Evolutionary conservation across 23 tunicate genomes (phyloP), one percentile per base, ranked within the genome.

Genomic region (Clavelina lepadiformis): DNA sequence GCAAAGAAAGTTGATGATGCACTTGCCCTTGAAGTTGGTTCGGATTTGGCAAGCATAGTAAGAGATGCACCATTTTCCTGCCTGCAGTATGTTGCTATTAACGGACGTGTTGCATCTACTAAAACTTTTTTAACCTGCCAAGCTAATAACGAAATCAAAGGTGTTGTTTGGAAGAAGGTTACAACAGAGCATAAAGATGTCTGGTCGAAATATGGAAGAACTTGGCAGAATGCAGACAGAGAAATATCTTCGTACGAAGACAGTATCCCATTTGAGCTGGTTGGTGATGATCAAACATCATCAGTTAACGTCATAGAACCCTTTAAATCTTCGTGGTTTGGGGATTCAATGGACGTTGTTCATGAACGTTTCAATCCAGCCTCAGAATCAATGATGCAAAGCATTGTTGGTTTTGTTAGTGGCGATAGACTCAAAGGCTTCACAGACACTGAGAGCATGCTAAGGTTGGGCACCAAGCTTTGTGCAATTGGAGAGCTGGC

Each of bases 371-470:
- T 66, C 65, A 51, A 29, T 13, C 77, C 77, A 3, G 20, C 82
- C 6, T 20, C 61, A 6, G 23, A 65, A 30, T 60, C 75, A 23
- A 53, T 41, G 6, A 44, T 81, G 79, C 89, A 76, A 24, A 71
- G 69, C 38, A 51, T 89, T 2, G 58, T 89, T 56, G 83, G 81
- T 1, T 64, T 74, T 45, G 70, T 77, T 11, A 68, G 67, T 69
- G 97, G 97, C 0, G 97, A 89, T 27, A 53, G 78, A 23, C 22
- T 81, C 31, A 81, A 75, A 47, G 97, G 97, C 6, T 89, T 54
- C 63, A 81, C 79, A 15, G 73, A 80, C 18, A 89, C 97, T 18
- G 97, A 89, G 46, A 63, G 56, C n/a, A 81, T 89, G 89, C 81
- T 89, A 8, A 45, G 55, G 38, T 27, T 81, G 18, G 97, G 97